Evolutionary conservation across 2,888 invertebrate species (phyloP).

Genomic region (Conops quadrifasciatus): DNA sequence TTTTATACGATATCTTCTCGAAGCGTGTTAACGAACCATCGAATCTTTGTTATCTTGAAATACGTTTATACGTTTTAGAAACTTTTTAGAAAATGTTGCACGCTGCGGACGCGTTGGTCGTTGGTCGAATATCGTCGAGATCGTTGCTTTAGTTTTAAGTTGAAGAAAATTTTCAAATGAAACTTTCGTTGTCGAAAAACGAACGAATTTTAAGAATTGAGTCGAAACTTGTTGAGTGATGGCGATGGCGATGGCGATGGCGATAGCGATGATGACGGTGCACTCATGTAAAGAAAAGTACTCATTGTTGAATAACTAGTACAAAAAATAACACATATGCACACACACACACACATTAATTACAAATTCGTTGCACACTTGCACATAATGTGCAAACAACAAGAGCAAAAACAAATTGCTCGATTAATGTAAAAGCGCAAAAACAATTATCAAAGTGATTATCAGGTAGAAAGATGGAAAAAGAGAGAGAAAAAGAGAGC

Average conservation of each 20-base stretch:
- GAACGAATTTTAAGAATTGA: not conserved
- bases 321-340: not conserved
- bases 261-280: not conserved
- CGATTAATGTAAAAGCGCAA: too few species aligned
- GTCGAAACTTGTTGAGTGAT: not conserved
- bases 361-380: not conserved
- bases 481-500: not conserved
- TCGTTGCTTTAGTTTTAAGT: conserved; percentile 39
- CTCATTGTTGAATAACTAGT: not conserved
- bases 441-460: not conserved
- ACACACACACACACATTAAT: not conserved
- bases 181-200: not conserved
- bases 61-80: too few species aligned
- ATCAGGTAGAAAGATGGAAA: not conserved
- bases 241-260: too few species aligned
- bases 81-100: conserved; percentile 14
- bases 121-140: conserved; percentile 50
- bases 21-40: too few species aligned
- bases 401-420: too few species aligned
- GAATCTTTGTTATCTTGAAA: too few species aligned
- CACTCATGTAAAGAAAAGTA: not conserved
- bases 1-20: too few species aligned
- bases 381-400: not conserved
- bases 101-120: conserved; percentile 46
- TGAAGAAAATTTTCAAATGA: conserved; percentile 19